Conservation (phyloP, 2,113 vertebrate species). For the Abramis brama region DNA sequence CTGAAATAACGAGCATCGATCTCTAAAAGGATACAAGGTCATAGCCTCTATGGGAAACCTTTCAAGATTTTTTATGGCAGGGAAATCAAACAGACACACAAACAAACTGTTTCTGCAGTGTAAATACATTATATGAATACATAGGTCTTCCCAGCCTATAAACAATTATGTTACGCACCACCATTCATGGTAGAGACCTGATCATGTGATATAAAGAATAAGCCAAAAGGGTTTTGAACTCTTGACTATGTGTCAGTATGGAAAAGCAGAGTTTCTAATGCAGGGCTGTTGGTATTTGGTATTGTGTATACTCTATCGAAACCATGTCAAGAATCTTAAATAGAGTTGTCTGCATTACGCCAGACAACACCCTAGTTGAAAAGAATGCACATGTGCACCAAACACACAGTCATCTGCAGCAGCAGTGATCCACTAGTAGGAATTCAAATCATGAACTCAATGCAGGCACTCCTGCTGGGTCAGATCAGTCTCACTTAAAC, state of each 20-base stretch:
- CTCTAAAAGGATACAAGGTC: constrained; percentile 7
- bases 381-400: constrained; percentile 14
- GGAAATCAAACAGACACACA: background rate
- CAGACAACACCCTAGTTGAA: constrained; percentile 5
- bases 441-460: constrained; percentile 52
- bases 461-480: constrained; percentile 48
- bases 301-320: background rate
- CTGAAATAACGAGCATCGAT: background rate
- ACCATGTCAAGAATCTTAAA: background rate
- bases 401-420: constrained; percentile 42
- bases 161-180: background rate
- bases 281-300: background rate
- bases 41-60: background rate
- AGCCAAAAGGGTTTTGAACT: background rate
- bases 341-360: background rate
- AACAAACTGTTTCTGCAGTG: constrained; percentile 31
- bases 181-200: background rate
- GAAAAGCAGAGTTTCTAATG: background rate
- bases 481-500: constrained; percentile 17
- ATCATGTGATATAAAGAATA: background rate
- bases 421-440: constrained; percentile 31
- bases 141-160: background rate
- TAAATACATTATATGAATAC: constrained; percentile 29
- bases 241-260: background rate
- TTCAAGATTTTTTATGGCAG: background rate